phyloP scores from a whole-genome alignment of 92 coral and sea anemone genomes.

The Palythoa grandis region DNA sequence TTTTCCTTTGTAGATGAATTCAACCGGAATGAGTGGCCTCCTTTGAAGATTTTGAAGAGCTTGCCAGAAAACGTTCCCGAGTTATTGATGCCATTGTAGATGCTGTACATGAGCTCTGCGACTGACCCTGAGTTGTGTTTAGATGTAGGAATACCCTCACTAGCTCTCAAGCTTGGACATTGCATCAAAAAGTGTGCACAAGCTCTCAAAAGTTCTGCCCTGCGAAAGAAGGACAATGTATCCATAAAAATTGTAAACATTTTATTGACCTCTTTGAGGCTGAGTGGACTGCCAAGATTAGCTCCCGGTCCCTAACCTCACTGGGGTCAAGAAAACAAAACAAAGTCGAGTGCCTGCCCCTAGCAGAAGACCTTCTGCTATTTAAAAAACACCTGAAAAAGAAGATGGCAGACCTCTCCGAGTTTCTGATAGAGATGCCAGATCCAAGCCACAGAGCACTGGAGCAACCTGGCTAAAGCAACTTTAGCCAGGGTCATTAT shows the following conservation, averaged over 20 bases:
- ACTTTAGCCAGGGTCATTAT: neutral
- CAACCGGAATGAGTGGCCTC: too few relatives aligned
- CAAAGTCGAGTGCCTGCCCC: neutral
- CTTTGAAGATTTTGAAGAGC: too few relatives aligned
- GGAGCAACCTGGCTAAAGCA: neutral
- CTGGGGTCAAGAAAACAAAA: conserved; percentile 9
- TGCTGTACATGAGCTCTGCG: too few relatives aligned
- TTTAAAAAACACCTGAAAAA: too few relatives aligned
- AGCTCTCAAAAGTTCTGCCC: neutral
- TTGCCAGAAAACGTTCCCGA: too few relatives aligned
- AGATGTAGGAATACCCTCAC: neutral
- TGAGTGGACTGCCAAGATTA: conserved; percentile 51
- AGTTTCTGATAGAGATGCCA: neutral
- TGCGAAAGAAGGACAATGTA: conserved; percentile 5
- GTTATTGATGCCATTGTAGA: too few relatives aligned
- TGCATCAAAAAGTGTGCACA: neutral
- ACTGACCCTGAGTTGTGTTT: too few relatives aligned
- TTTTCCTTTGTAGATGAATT: too few relatives aligned
- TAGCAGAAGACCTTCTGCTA: too few relatives aligned
- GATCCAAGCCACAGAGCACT: neutral
- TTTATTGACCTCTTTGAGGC: conserved; percentile 48
- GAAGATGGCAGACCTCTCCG: neutral
- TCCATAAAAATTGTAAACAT: neutral
- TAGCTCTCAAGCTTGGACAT: neutral
- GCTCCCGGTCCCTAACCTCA: conserved; percentile 48